Base-by-base conservation (phyloP, 2,797 vertebrate genomes). In the Anabacerthia variegaticeps region DNA sequence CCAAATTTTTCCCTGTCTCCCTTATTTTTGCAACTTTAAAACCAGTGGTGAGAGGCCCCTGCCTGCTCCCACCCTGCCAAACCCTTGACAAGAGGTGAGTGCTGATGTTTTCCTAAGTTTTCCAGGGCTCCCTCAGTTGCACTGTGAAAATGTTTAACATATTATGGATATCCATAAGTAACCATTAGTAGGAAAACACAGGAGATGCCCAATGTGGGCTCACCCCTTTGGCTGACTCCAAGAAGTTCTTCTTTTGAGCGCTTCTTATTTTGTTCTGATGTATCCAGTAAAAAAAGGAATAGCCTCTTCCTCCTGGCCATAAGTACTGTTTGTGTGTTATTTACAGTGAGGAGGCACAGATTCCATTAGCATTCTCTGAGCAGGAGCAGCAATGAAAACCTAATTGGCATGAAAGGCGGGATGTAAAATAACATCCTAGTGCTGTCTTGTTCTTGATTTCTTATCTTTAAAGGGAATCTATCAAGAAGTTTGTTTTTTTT, bases 31-130 rank as follows among this genome's bases (percentile, higher is more conserved):
- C 52, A 68, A 20, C 51, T 75, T 93, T 75, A 85, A 95, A 56
- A 92, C 92, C 95, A 88, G 96, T 96, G 92, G 95, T 84, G 23
- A 93, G 88, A 95, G 97, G 96, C 52, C 97, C 58, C 88, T 69
- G 43, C 69, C 75, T 81, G 41, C 56, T 39, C 41, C 22, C 14
- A 44, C 19, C 44, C n/a, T 93, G 61, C 80, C 5, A 19, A 74
- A 66, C 87, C 93, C 85, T 72, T 65, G 95, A 88, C 95, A 71
- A 62, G 88, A 89, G 80, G 80, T 62, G 52, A 88, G 91, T 82
- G 61, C 58, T 95, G 80, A 92, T 85, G 41, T 91, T 96, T 91
- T 75, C 44, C 49, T 63, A 87, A 78, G 62, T 83, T 95, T 94
- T 88, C 79, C 88, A 86, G 80, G 82, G 61, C 62, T 96, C 68